Evolutionary conservation across 2,113 vertebrate species (phyloP), one percentile per base, ranked within the genome.

Genomic region (Rhipidura dahli): DNA sequence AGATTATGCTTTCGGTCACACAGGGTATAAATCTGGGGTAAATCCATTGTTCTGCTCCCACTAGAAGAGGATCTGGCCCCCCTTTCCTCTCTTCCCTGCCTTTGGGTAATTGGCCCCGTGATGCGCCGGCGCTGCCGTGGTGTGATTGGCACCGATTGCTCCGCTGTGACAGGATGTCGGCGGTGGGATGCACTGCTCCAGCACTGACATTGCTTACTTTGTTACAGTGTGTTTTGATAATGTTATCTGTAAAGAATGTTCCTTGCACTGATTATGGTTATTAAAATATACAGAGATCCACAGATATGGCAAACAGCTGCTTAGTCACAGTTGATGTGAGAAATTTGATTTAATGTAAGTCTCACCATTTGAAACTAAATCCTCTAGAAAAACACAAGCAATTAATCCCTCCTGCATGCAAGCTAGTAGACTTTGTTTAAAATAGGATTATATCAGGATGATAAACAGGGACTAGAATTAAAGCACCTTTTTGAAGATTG

Each of bases 281-380:
- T 93, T 95, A 93, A 94, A 93, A 84, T 64, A 92, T 69, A 97
- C 82, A 96, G 90, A 92, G 90, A 95, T 96, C 78, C 53, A 85
- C 69, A 69, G 92, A 95, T 97, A 95, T 3, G 79, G 84, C 90
- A 92, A 85, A 63, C 92, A 93, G 87, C 89, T 97, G 95, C 87
- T 92, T 94, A 94, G 85, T 97, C 93, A 96, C 80, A 95, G 87
- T 93, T 97, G 97, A 83, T 94, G 93, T 92, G 94, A 94, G 93
- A 94, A 97, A 97, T 94, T 92, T 86, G 83, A 94, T 96, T 97
- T 89, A 63, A 88, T 93, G 7, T 60, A 84, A 96, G 80, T 94
- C 96, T 89, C 79, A 47, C 59, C 79, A 54, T 97, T 95, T 89
- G 75, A 89, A 96, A 85, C 66, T 50, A 31, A 86, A 93, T 86